phyloP scores from a whole-genome alignment of 2,888 invertebrate genomes.

The Patella caerulea region DNA sequence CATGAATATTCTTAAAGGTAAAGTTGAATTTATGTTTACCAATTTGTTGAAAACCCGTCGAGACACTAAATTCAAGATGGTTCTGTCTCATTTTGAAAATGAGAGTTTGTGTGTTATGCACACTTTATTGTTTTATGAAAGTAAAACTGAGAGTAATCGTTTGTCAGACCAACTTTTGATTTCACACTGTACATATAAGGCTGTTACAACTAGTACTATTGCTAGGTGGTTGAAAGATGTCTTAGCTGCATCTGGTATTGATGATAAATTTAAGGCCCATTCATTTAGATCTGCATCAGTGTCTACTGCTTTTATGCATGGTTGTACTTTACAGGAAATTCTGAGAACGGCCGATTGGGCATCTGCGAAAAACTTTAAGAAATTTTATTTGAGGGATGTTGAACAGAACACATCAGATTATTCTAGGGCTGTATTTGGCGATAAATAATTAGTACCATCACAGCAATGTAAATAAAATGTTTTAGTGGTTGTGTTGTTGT shows the following conservation, averaged over 20 bases:
- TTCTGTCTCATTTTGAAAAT: slow-evolving; percentile 12
- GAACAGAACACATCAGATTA: neutral
- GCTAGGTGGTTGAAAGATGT: neutral
- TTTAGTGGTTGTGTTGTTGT: neutral
- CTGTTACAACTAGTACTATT: neutral
- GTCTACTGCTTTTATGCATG: neutral
- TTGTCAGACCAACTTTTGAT: neutral
- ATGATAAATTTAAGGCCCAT: slow-evolving; percentile 25
- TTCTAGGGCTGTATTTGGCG: no score
- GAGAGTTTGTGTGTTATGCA: no score
- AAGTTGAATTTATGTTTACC: slow-evolving; percentile 30
- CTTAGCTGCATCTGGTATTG: slow-evolving; percentile 19
- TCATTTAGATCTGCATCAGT: slow-evolving; percentile 20
- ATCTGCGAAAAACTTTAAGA: neutral
- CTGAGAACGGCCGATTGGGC: neutral
- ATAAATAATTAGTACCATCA: no score
- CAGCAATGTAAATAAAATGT: neutral
- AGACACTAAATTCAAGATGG: slow-evolving; percentile 11
- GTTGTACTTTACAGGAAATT: neutral
- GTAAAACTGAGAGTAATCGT: neutral
- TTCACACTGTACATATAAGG: neutral
- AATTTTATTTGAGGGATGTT: neutral
- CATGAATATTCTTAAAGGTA: slow-evolving; percentile 21
- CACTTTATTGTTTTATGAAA: neutral
- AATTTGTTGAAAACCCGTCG: slow-evolving; percentile 29